These are phyloP conservation scores for Paramisgurnus dabryanus DNA, from an alignment of 2,113 vertebrate species.

Conservation along the genomic window DNA sequence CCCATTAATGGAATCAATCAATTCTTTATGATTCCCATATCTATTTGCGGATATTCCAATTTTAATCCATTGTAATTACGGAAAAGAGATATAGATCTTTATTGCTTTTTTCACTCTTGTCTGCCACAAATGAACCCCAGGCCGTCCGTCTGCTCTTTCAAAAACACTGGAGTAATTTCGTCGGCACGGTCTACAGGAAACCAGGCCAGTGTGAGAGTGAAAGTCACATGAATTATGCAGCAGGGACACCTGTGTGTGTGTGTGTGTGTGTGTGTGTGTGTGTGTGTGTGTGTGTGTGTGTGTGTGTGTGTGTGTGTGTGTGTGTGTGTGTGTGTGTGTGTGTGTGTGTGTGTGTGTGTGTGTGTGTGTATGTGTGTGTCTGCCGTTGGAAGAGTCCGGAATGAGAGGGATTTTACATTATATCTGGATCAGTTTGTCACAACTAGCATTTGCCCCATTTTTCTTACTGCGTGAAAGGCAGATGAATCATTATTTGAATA, in stretches of 20 bases:
- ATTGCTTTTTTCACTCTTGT: not conserved
- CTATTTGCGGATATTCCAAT: constrained; percentile 28
- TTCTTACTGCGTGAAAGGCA: constrained; percentile 43
- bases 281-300: too few relatives aligned
- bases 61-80: not conserved
- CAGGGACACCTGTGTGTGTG: constrained; percentile 59
- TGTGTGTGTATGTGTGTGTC: constrained; percentile 16
- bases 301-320: constrained; percentile 20
- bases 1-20: not conserved
- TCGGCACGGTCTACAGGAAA: constrained; percentile 52
- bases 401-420: constrained; percentile 71
- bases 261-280: not conserved
- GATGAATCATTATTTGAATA: constrained; percentile 64
- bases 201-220: constrained; percentile 62
- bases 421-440: constrained; percentile 69
- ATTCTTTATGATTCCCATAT: too few relatives aligned
- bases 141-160: not conserved
- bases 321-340: constrained; percentile 50
- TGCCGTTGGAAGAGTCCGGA: constrained; percentile 61
- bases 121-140: constrained; percentile 30
- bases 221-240: constrained; percentile 73
- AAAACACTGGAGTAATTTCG: constrained; percentile 51
- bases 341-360: too few relatives aligned
- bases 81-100: not conserved
- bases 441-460: constrained; percentile 56